Percentiles rank a stretch among this genome's conserved stretches.
phyloP scores from a whole-genome alignment of 2,797 vertebrate species.

The Microhierax caerulescens region DNA sequence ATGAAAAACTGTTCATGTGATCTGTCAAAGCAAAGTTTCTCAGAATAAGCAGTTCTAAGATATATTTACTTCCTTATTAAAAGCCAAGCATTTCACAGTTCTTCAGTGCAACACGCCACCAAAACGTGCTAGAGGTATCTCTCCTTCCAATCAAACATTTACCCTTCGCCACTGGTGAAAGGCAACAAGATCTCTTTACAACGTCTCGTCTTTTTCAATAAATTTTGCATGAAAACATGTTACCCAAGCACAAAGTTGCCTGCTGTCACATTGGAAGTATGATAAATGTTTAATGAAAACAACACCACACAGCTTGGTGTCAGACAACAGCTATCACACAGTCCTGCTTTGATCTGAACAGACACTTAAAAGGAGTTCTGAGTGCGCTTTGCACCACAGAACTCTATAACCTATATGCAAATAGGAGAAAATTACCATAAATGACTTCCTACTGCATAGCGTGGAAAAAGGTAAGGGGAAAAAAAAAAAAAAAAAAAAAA shows the following conservation, averaged over 20 bases:
- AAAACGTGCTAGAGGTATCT: not conserved
- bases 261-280: slow-evolving; percentile 92
- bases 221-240: slow-evolving; percentile 97
- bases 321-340: slow-evolving; percentile 87
- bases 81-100: not conserved
- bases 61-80: not conserved
- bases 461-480: slow-evolving; percentile 38
- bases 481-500: not conserved
- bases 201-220: slow-evolving; percentile 87
- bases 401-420: slow-evolving; percentile 87
- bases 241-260: slow-evolving; percentile 88
- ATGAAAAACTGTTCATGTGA: rapidly evolving
- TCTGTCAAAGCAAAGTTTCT: not conserved
- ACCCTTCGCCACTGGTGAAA: slow-evolving; percentile 87
- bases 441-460: slow-evolving; percentile 72
- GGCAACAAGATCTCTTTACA: slow-evolving; percentile 88
- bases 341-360: slow-evolving; percentile 90
- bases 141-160: slow-evolving; percentile 79
- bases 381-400: slow-evolving; percentile 72
- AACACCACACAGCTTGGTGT: slow-evolving; percentile 89
- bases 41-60: not conserved
- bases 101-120: not conserved
- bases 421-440: slow-evolving; percentile 80
- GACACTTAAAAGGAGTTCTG: slow-evolving; percentile 80
- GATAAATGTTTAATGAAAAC: slow-evolving; percentile 99